These are phyloP conservation scores for Taeniopygia guttata DNA, from an alignment of 2,797 vertebrate species.

Conservation along the genomic window DNA sequence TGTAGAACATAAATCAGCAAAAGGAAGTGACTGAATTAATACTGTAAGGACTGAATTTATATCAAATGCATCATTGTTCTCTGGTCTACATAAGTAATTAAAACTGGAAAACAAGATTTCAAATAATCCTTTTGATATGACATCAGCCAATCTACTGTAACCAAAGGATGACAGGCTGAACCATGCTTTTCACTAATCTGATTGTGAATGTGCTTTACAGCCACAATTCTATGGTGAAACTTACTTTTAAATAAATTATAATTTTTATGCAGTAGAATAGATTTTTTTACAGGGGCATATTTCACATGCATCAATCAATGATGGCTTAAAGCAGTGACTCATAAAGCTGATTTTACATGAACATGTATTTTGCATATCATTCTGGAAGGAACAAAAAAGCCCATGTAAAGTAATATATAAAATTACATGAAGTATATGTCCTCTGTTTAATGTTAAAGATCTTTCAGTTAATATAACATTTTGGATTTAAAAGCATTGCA, in stretches of 20 bases:
- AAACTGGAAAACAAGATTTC: slow-evolving; percentile 59
- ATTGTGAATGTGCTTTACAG: slow-evolving; percentile 25
- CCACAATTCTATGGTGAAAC: not conserved
- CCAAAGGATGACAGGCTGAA: slow-evolving; percentile 8
- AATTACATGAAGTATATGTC: not conserved
- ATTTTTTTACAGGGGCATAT: not conserved
- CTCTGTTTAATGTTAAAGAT: not conserved
- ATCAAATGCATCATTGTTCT: slow-evolving; percentile 22
- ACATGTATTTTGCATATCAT: not conserved
- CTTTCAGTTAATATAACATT: not conserved
- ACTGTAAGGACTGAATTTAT: not conserved
- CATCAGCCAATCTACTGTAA: slow-evolving; percentile 47
- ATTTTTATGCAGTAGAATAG: slow-evolving; percentile 5
- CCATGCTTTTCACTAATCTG: slow-evolving; percentile 45
- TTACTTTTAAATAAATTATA: slow-evolving; percentile 44
- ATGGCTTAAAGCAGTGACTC: not conserved
- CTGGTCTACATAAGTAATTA: slow-evolving; percentile 63
- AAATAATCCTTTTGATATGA: slow-evolving; percentile 53
- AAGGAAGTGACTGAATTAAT: slow-evolving; percentile 32
- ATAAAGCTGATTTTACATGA: not conserved
- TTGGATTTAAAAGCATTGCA: not conserved
- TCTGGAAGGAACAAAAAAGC: not conserved
- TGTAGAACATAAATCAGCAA: not conserved
- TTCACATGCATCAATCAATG: slow-evolving; percentile 8
- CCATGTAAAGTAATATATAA: not conserved